phyloP scores from a whole-genome alignment of 2,113 vertebrate genomes.

The Microcebus lehilahytsara region DNA sequence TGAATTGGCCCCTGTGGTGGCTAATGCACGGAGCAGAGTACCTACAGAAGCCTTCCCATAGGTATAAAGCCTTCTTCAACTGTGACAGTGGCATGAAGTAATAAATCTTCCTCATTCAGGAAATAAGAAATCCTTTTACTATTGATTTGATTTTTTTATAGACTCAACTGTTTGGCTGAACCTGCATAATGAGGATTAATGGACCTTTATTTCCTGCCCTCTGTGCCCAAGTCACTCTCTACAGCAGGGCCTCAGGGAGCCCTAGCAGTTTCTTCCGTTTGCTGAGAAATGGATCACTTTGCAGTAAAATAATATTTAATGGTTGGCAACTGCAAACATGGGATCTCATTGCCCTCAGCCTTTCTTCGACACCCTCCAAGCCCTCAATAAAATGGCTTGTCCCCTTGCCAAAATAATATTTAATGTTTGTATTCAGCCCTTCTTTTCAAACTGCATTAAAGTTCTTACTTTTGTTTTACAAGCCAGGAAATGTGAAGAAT shows the following conservation, averaged over 20 bases:
- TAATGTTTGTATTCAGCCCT: constrained; percentile 50
- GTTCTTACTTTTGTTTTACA: constrained; percentile 66
- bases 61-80: background rate
- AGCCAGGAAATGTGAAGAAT: constrained; percentile 77
- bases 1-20: constrained; percentile 17
- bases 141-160: constrained; percentile 5
- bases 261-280: background rate
- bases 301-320: constrained; percentile 22
- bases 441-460: constrained; percentile 67
- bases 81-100: background rate
- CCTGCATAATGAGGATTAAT: constrained; percentile 13
- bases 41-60: background rate
- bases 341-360: background rate
- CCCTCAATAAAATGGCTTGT: background rate
- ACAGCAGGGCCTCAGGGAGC: background rate
- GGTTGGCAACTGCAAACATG: background rate
- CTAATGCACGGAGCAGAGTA: background rate
- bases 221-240: background rate
- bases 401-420: background rate
- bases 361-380: background rate
- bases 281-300: constrained; percentile 27
- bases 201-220: constrained; percentile 34
- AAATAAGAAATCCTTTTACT: constrained; percentile 29
- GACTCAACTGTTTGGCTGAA: background rate
- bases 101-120: background rate